A percentile compares a stretch with the other conserved stretches of the same genome.
phyloP scores from a whole-genome alignment of 2,888 invertebrate species.

The Tineola bisselliella region DNA sequence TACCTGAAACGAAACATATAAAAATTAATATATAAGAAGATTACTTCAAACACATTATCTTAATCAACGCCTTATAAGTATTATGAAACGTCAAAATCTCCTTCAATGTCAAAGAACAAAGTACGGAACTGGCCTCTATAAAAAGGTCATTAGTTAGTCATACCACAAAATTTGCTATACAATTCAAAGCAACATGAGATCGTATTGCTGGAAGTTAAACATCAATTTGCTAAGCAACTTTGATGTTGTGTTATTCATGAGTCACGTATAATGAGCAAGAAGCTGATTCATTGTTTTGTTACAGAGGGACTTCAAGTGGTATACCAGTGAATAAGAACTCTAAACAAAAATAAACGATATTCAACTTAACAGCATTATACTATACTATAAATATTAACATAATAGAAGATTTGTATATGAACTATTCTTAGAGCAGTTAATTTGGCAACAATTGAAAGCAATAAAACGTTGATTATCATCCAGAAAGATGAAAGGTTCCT shows the following conservation, averaged over 20 bases:
- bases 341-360: neutral
- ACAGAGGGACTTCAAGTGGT: neutral
- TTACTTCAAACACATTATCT: neutral
- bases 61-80: neutral
- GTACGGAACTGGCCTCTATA: conserved; percentile 11
- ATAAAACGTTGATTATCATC: conserved; percentile 12
- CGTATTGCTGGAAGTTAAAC: neutral
- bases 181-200: neutral
- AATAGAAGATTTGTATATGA: neutral
- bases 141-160: conserved; percentile 6
- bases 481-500: neutral
- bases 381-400: neutral
- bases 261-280: conserved; percentile 4
- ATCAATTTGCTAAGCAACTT: neutral
- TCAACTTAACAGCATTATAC: neutral
- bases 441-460: conserved; percentile 27
- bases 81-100: conserved; percentile 5
- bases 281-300: conserved; percentile 8
- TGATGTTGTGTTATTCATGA: neutral
- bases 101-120: conserved; percentile 14
- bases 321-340: neutral
- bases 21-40: conserved; percentile 2
- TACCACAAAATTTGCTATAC: neutral
- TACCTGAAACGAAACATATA: conserved; percentile 21
- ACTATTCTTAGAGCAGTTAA: conserved; percentile 17